Conservation (phyloP, 2,797 vertebrate species). For the Crenuchus spilurus region DNA sequence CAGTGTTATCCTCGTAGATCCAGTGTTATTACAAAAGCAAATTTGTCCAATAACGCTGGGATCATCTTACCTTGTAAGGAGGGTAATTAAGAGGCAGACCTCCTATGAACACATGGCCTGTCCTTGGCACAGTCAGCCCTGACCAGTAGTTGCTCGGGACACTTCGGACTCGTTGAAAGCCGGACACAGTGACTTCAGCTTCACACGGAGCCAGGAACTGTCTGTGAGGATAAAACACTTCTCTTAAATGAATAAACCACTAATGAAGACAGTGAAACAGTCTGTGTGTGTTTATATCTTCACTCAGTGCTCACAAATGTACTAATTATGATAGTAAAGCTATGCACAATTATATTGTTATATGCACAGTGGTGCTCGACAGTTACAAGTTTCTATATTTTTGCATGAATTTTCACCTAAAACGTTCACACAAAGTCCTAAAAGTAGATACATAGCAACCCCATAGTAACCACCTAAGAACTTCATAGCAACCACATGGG, state of each 20-base stretch:
- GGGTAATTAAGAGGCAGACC: slow-evolving; percentile 74
- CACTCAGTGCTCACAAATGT: slow-evolving; percentile 40
- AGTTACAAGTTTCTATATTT: no score
- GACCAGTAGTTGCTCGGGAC: slow-evolving; percentile 66
- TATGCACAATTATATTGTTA: no score
- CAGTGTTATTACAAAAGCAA: no score
- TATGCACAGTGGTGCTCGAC: no score
- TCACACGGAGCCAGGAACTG: slow-evolving; percentile 80
- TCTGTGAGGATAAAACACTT: slow-evolving; percentile 65
- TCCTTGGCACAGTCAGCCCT: slow-evolving; percentile 63
- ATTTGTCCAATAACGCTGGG: background rate
- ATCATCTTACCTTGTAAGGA: slow-evolving; percentile 70
- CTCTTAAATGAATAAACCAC: slow-evolving; percentile 12
- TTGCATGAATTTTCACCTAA: no score
- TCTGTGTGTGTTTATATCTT: slow-evolving; percentile 19
- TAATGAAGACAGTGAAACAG: background rate
- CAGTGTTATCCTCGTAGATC: no score
- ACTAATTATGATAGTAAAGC: no score
- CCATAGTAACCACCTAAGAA: no score
- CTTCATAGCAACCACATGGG: no score
- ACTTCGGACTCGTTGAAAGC: slow-evolving; percentile 65
- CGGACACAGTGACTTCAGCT: slow-evolving; percentile 76
- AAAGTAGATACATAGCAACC: no score
- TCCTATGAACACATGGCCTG: slow-evolving; percentile 78
- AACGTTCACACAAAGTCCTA: no score